A percentile compares a stretch with the other conserved stretches of the same genome.
phyloP scores from a whole-genome alignment of 2,797 vertebrate species.

The Helostoma temminkii region DNA sequence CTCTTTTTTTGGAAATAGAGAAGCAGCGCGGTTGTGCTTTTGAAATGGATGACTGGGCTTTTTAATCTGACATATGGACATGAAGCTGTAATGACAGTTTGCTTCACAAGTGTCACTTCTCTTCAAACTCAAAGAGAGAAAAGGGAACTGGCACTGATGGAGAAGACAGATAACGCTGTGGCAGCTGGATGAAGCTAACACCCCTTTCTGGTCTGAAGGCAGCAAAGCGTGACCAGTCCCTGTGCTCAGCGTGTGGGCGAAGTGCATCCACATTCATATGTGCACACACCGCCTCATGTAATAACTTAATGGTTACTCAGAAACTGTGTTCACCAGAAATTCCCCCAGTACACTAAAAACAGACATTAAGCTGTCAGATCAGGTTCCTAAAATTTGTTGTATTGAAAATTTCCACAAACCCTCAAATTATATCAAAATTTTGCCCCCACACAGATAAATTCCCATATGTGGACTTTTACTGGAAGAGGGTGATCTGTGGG shows the following conservation, averaged over 20 bases:
- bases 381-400: conserved; percentile 19
- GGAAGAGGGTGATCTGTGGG: conserved; percentile 41
- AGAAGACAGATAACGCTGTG: conserved; percentile 67
- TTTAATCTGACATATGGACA: conserved; percentile 59
- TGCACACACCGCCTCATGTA: background rate
- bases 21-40: conserved; percentile 40
- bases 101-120: conserved; percentile 71
- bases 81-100: conserved; percentile 62
- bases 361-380: background rate
- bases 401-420: conserved; percentile 31
- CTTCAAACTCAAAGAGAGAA: conserved; percentile 65
- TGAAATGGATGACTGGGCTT: conserved; percentile 68
- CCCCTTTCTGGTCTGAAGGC: conserved; percentile 66
- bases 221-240: conserved; percentile 64
- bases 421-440: background rate
- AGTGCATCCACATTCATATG: conserved; percentile 31
- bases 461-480: conserved; percentile 45
- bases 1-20: conserved; percentile 48
- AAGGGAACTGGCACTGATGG: conserved; percentile 79
- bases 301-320: conserved; percentile 5
- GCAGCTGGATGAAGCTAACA: conserved; percentile 77
- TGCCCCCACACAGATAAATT: conserved; percentile 14
- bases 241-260: conserved; percentile 31
- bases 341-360: conserved; percentile 15
- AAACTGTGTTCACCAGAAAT: conserved; percentile 20